phyloP scores from a whole-genome alignment of 2,797 vertebrate species.

The Mastacembelus armatus region DNA sequence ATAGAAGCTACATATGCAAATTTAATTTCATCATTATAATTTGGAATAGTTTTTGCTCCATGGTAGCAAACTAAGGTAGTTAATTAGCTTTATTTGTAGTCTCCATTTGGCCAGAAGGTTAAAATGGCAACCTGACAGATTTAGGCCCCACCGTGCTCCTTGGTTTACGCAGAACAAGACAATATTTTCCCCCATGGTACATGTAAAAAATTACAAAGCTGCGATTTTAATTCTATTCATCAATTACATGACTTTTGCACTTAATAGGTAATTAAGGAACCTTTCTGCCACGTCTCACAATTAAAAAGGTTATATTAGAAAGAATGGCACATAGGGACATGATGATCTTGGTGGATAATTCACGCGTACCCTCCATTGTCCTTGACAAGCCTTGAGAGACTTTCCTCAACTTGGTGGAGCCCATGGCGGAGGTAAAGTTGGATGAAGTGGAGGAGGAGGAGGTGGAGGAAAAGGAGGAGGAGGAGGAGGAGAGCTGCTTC shows the following conservation, averaged over 20 bases:
- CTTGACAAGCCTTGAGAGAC: conserved; percentile 75
- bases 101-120: background rate
- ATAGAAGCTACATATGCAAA: background rate
- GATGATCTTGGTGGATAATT: background rate
- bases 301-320: background rate
- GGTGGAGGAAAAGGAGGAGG: too few species aligned
- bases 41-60: conserved; percentile 3
- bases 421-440: conserved; percentile 63
- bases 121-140: background rate
- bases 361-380: conserved; percentile 73
- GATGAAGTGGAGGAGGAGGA: conserved; percentile 57
- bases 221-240: background rate
- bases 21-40: background rate
- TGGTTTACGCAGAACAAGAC: background rate
- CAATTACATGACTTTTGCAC: background rate
- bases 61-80: background rate
- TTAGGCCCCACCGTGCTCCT: background rate
- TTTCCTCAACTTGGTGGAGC: conserved; percentile 67
- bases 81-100: background rate
- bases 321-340: background rate
- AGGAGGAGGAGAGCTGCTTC: conserved; percentile 55
- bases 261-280: background rate
- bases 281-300: background rate
- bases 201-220: background rate
- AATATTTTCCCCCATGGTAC: background rate